Evolutionary conservation across 2,113 vertebrate genomes (phyloP), one percentile per base, ranked within the genome.

Genomic region (Rhea pennata): DNA sequence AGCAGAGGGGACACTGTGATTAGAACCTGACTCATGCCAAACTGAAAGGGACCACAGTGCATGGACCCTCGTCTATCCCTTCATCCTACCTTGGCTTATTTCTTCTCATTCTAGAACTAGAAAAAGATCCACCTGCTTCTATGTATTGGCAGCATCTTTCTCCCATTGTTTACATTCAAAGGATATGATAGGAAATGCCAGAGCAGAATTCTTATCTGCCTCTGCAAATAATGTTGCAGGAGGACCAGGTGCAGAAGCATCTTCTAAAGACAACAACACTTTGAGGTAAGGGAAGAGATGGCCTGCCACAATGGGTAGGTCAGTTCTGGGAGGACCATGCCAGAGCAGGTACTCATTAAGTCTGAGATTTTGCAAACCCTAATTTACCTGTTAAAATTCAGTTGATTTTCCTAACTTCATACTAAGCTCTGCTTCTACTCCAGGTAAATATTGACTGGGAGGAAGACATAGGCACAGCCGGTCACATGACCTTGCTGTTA

Each of bases 391-490:
- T 61, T 84, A 78, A 72, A 94, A 81, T 23, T 79, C 39, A 39
- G 44, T 40, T 89, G 62, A 62, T 93, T 91, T 88, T 91, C 84
- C 62, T 78, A 51, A 83, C 51, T 84, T 93, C 58, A 11, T 80
- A 46, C 40, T 61, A 88, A 31, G 65, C 90, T 87, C 86, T 88
- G 27, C 51, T 84, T 79, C 48, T 64, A 93, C 51, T 50, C 11
- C 66, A 72, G 84, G 53, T 75, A 92, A 91, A 46, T 33, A 75
- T 29, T 50, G 23, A 58, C 44, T 26, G 13, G 80, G 65, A 75
- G 56, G 51, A 92, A 12, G 15, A 83, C 12, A 4, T 4, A 8
- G 12, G 48, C 42, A 22, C 17, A 86, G 65, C 29, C 83, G 13
- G 54, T 90, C 84, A 15, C 44, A n/a, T 81, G 46, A 67, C 48